Conservation (phyloP, 2,797 vertebrate species). For the Argya squamiceps region DNA sequence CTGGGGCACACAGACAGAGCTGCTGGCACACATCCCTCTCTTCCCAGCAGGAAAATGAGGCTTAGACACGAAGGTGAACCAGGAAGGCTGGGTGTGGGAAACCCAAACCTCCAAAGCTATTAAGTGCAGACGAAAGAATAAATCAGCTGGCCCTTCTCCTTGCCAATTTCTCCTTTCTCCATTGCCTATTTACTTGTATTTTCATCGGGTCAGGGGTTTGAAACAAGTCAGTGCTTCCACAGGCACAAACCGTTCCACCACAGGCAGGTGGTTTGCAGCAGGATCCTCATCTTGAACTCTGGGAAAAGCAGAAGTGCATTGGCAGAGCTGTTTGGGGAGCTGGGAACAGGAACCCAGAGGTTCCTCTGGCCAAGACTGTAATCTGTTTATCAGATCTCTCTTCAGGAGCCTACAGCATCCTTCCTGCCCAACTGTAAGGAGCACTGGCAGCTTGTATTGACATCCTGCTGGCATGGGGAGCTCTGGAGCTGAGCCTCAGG, state of each 20-base stretch:
- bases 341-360: background rate
- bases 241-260: background rate
- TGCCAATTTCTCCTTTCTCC: background rate
- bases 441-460: background rate
- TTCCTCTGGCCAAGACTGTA: background rate
- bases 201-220: background rate
- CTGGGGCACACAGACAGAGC: background rate
- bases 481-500: background rate
- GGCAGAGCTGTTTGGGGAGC: background rate
- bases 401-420: background rate
- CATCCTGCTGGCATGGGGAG: background rate
- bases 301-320: background rate
- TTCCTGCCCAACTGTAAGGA: background rate
- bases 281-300: background rate
- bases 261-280: background rate
- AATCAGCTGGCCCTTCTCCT: background rate
- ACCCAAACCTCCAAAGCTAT: background rate
- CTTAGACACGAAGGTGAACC: background rate
- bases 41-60: background rate
- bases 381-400: background rate
- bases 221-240: background rate
- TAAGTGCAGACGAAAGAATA: background rate
- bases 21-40: background rate
- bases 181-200: background rate
- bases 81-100: background rate